Evolutionary conservation across 1,140 invertebrate species (phyloP), one percentile per base, ranked within the genome.

Genomic region (Zaprionus davidi): DNA sequence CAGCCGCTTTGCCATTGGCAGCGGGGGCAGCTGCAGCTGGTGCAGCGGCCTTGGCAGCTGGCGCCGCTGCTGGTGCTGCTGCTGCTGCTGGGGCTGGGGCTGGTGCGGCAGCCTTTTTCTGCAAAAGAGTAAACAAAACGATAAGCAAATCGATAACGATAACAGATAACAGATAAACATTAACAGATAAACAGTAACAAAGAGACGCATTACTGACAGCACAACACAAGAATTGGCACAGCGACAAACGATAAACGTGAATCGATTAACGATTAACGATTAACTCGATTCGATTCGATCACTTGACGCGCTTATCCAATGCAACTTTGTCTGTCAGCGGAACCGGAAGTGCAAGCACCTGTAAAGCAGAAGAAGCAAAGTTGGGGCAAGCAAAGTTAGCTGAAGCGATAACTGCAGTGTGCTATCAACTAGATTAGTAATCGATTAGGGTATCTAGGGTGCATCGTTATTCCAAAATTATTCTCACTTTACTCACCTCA

Each of bases 91-190:
- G 1, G 1, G 79, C 79, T 7, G 71, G 46, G 13, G 68, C 68
- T 9, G 70, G 63, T 31, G 65, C 34, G 12, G 86, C 86, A 78
- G 79, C 73, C 71, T 80, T 87, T 78, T 87, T 87, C 84, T 88
- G 84, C 7, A 87, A 86, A 53, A 9, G 34, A 20, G 2, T 12
- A 31, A 66, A 38, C n/a, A 24, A 17, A 24, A 2, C 1, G 38
- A 64, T 41, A 36, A 46, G n/a, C 11, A 56, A 20, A 22, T 41
- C 49, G 58, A 55, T 65, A 24, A 56, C 2, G 5, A 15, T 44
- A 17, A 7, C 15, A n/a, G 2, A 9, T 9, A 7, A 44, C 38
- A 41, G 58, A 55, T 65, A 26, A 28, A 28, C 26, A 28, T 1
- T 28, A 28, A 38, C 6, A 41, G 38, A 26, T 26, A 28, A 9